Evolutionary conservation across 64 coral and sea anemone species (phyloP).

Genomic region (Actinia tenebrosa): DNA sequence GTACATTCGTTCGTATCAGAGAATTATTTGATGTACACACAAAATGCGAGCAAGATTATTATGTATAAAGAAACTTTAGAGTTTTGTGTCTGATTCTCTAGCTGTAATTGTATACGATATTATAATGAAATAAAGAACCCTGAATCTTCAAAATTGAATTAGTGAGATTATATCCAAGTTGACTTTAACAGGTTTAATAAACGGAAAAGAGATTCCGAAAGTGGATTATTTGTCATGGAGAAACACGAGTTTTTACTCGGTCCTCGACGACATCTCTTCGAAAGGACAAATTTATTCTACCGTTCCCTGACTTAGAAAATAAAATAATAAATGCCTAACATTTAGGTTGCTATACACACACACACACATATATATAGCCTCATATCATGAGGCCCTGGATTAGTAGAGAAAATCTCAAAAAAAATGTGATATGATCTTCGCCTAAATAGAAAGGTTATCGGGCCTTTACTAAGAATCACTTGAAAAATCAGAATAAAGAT

Average conservation of each 20-base stretch:
- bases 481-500: conserved; percentile 23
- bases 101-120: conserved; percentile 15
- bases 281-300: neutral
- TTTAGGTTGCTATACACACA: neutral
- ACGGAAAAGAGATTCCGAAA: neutral
- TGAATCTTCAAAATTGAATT: neutral
- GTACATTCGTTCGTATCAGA: neutral
- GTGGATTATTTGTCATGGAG: neutral
- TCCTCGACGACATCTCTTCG: neutral
- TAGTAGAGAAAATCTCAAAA: conserved; percentile 19
- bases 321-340: neutral
- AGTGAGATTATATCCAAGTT: neutral
- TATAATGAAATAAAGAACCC: conserved; percentile 18
- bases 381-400: neutral
- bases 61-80: conserved; percentile 3
- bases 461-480: neutral
- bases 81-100: conserved; percentile 3
- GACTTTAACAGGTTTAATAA: neutral
- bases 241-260: neutral
- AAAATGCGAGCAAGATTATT: neutral
- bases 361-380: neutral
- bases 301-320: neutral
- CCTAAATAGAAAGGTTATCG: conserved; percentile 13
- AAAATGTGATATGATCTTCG: conserved; percentile 5
- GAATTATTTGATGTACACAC: neutral